Conservation (phyloP, 2,797 vertebrate genomes). For the Hipposideros larvatus region DNA sequence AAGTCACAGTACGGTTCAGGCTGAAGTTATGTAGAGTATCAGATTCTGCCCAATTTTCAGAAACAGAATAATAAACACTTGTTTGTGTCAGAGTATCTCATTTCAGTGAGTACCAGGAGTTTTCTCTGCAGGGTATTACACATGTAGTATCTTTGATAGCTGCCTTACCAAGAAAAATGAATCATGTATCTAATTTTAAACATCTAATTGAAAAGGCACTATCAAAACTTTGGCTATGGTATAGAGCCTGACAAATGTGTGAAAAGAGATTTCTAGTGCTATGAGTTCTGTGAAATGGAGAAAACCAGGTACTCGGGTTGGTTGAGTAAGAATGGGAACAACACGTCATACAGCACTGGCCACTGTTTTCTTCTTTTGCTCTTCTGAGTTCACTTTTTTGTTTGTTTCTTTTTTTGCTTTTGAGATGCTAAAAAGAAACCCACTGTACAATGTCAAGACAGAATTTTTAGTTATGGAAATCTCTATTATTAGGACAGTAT, state of each 20-base stretch:
- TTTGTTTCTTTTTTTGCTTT: background rate
- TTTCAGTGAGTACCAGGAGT: background rate
- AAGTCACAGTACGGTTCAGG: background rate
- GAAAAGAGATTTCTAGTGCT: background rate
- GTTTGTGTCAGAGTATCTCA: background rate
- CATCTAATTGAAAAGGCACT: constrained; percentile 39
- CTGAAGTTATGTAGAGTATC: background rate
- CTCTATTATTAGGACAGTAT: constrained; percentile 12
- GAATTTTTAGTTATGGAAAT: constrained; percentile 42
- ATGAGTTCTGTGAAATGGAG: background rate
- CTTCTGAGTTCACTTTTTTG: background rate
- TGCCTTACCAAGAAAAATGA: constrained; percentile 32
- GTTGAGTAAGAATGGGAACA: background rate
- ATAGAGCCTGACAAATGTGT: constrained; percentile 1
- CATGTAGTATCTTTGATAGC: constrained; percentile 45
- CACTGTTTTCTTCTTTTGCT: background rate
- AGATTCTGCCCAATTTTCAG: background rate
- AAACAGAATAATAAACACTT: constrained; percentile 50
- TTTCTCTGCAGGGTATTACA: constrained; percentile 1
- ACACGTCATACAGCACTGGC: no score
- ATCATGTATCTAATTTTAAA: constrained; percentile 60
- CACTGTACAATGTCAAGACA: background rate
- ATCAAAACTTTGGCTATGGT: constrained; percentile 51
- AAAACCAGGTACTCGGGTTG: background rate
- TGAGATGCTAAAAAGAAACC: constrained; percentile 46